Evolutionary conservation across 2,113 vertebrate genomes (phyloP).

Genomic region (Dipodomys ordii): DNA sequence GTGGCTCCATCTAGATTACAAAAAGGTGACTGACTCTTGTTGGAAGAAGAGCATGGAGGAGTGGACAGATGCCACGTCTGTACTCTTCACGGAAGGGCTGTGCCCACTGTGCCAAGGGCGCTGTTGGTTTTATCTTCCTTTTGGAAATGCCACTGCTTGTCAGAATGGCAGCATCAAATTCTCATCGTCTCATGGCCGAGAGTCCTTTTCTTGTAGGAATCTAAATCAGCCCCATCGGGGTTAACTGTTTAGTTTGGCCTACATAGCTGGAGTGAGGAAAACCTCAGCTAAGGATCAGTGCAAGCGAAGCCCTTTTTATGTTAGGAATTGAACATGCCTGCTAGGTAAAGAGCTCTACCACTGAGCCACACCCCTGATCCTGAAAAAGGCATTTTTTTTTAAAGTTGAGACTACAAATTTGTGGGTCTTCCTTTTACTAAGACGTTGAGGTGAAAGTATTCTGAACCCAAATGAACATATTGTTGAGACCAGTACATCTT

Average conservation of each 20-base stretch:
- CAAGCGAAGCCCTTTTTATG: not conserved
- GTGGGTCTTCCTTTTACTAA: slow-evolving; percentile 8
- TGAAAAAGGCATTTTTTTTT: not conserved
- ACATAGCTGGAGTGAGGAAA: not conserved
- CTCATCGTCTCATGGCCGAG: slow-evolving; percentile 12
- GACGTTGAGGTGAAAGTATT: not conserved
- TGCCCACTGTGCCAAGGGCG: slow-evolving; percentile 25
- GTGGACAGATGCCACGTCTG: slow-evolving; percentile 54
- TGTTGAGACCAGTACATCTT: not conserved
- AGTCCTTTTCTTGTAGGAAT: too few relatives aligned
- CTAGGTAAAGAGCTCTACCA: too few relatives aligned
- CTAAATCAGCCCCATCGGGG: too few relatives aligned
- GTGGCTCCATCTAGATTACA: slow-evolving; percentile 71
- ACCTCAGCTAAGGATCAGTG: not conserved
- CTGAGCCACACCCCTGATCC: too few relatives aligned
- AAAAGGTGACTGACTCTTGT: slow-evolving; percentile 69
- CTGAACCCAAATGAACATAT: not conserved
- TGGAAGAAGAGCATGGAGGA: slow-evolving; percentile 65
- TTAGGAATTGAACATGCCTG: too few relatives aligned
- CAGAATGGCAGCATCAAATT: not conserved
- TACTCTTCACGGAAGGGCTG: slow-evolving; percentile 47
- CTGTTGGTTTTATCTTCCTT: slow-evolving; percentile 30
- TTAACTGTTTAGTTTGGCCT: slow-evolving; percentile 23
- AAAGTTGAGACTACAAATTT: not conserved
- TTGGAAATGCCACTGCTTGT: slow-evolving; percentile 42